Evolutionary conservation across 2,113 vertebrate genomes (phyloP), one percentile per base, ranked within the genome.

Genomic region (Leucopsar rothschildi): DNA sequence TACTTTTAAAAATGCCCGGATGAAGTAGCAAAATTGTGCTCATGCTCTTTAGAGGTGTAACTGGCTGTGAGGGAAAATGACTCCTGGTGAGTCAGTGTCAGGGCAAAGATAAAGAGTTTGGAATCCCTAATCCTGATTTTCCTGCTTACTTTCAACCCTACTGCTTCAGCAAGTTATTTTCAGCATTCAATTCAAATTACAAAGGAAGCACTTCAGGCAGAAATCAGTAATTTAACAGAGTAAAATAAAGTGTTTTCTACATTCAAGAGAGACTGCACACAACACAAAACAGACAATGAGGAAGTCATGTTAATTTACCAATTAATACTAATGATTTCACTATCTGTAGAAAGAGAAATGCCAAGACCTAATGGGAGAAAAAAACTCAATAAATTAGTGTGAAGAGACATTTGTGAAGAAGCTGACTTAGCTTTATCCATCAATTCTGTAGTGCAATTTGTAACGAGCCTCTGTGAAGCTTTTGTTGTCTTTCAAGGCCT

Each of bases 311-410:
- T 79, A 64, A 64, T 93, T 95, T 93, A 40, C 44, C 60, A 71
- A 21, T 85, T 90, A 80, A 53, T 95, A 27, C 6, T 86, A 85
- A 82, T 52, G 28, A 79, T 87, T 92, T 79, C 12, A n/a, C 8
- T 76, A 3, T 55, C 40, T 50, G 57, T 45, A 53, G 69, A 92
- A 86, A 65, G 29, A 63, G 11, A 82, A 95, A 79, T 44, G 28
- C 12, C n/a, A 69, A 82, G 39, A 73, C 23, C 8, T 63, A 80
- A 66, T 42, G 23, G 44, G 17, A 86, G 25, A 44, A 82, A 86
- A 86, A 76, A 25, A 0, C 5, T 59, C 35, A 68, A 39, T 28
- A 57, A 50, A 39, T 69, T 44, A 82, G 9, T 37, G 19, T 45
- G n/a, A 82, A 60, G 56, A 76, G 13, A 39, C 0, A 0, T 64